Percentiles rank a stretch among this genome's conserved stretches.
Evolutionary conservation across 2,888 invertebrate genomes (phyloP).

Genomic region (Habrosyne pyritoides): DNA sequence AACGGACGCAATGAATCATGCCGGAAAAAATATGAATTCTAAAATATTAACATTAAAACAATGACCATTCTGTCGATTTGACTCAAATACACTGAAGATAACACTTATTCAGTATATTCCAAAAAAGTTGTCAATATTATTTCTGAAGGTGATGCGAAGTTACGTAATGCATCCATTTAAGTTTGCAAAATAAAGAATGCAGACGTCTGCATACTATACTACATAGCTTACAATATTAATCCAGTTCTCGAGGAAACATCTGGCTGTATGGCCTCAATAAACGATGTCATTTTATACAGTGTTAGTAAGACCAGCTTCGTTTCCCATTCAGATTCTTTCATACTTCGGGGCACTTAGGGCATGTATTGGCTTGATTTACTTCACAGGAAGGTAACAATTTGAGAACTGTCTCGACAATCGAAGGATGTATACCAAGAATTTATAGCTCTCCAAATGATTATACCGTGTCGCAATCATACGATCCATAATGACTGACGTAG

Average conservation of each 20-base stretch:
- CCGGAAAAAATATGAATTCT: slow-evolving; percentile 27
- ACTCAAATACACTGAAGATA: not conserved
- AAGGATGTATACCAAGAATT: slow-evolving; percentile 74
- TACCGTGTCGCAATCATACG: slow-evolving; percentile 43
- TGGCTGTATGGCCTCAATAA: slow-evolving; percentile 43
- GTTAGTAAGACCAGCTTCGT: slow-evolving; percentile 27
- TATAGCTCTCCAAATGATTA: slow-evolving; percentile 49
- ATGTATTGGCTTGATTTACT: slow-evolving; percentile 37
- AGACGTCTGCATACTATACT: no score
- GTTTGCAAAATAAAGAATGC: slow-evolving; percentile 12
- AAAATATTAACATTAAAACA: slow-evolving; percentile 8
- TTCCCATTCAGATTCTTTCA: slow-evolving; percentile 24
- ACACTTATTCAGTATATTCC: not conserved
- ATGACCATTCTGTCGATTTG: not conserved
- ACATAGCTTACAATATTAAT: slow-evolving; percentile 29
- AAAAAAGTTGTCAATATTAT: not conserved
- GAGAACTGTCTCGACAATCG: slow-evolving; percentile 58
- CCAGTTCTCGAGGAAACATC: slow-evolving; percentile 42
- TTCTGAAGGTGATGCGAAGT: not conserved
- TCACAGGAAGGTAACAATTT: slow-evolving; percentile 67
- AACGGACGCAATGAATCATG: slow-evolving; percentile 60
- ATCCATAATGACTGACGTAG: slow-evolving; percentile 62
- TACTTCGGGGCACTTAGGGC: slow-evolving; percentile 4
- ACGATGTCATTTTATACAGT: slow-evolving; percentile 30
- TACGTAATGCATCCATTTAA: not conserved